Base-by-base conservation (phyloP, 1,140 invertebrate genomes). In the Chrysoperla carnea region DNA sequence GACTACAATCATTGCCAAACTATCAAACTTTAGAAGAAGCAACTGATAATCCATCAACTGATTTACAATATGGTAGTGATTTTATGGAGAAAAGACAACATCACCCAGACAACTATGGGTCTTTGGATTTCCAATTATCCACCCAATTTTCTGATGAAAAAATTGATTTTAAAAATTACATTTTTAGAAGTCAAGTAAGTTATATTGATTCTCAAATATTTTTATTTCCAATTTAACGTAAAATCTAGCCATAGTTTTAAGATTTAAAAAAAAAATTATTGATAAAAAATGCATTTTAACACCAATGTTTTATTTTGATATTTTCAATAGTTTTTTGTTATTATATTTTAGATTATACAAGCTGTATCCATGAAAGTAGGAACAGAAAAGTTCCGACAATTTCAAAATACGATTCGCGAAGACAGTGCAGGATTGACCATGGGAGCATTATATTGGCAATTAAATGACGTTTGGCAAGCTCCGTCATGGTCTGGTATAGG, bases 361-460 rank as follows among this genome's bases (percentile, higher is more conserved):
- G 89, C 85, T 1, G 76, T 94, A 66, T 70, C 81, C 1, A 76
- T 90, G 6, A 90, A 87, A 61, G 71, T 76, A 9, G 76, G 96
- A 64, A 85, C 87, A 0, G 92, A 98, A 61, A 75, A 76, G 49
- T 96, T 96, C 61, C 68, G 92, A 28, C 75, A 84, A 48, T 60
- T 66, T 50, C 66, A 67, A 52, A 73, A 64, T 39, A 59, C 51
- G 17, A 37, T 76, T 9, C 62, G 71, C 43, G 62, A 68, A 12
- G 53, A 69, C 8, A 79, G 81, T 2, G 69, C 78, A 60, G 84
- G 88, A 36, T 60, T 66, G 8, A 90, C 84, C 0, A 97, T 95
- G 87, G 95, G 95, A 11, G 91, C 93, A 11, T 68, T 99, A 33
- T 99, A 97, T 65, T 99, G 96, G 96, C 95, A 99, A 60, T 61